These are phyloP conservation scores for Gryllus longicercus DNA, from an alignment of 2,888 invertebrate genomes.

Conservation along the genomic window DNA sequence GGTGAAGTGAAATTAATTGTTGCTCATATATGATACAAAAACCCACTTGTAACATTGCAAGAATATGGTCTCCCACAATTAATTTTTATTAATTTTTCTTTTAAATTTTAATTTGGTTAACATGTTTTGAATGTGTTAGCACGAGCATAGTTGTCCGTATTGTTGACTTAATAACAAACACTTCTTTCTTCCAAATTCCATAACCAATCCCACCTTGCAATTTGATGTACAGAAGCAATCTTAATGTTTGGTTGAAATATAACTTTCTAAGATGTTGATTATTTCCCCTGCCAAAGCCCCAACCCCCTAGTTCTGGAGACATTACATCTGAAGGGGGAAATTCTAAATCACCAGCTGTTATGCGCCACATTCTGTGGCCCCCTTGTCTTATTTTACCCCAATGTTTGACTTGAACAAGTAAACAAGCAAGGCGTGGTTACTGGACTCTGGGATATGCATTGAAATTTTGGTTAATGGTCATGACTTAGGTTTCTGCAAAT, in stretches of 20 bases:
- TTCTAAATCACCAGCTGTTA: conserved; percentile 35
- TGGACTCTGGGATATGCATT: conserved; percentile 35
- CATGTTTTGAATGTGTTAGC: conserved; percentile 30
- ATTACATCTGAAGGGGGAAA: conserved; percentile 40
- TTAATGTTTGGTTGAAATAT: conserved; percentile 20
- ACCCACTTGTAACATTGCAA: conserved; percentile 38
- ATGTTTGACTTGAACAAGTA: conserved; percentile 31
- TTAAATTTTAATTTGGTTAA: conserved; percentile 33
- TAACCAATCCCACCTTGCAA: conserved; percentile 34
- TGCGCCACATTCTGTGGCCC: conserved; percentile 31
- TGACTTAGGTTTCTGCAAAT: conserved; percentile 33
- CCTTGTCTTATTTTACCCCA: conserved; percentile 30
- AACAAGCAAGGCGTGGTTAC: conserved; percentile 36
- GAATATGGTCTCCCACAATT: conserved; percentile 35
- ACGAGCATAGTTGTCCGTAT: conserved; percentile 27
- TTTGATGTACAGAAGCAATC: conserved; percentile 31
- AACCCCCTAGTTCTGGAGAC: conserved; percentile 43
- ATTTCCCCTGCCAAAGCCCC: conserved; percentile 35
- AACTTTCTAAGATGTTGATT: conserved; percentile 23
- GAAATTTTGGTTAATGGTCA: conserved; percentile 35
- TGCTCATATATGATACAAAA: conserved; percentile 37
- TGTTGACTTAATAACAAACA: conserved; percentile 30
- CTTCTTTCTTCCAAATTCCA: conserved; percentile 33
- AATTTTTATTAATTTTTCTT: conserved; percentile 30
- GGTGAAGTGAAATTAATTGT: conserved; percentile 36